A percentile compares a stretch with the other conserved stretches of the same genome.
Conservation (phyloP, 2,888 invertebrate genomes). For the Apodemia hepburni region DNA sequence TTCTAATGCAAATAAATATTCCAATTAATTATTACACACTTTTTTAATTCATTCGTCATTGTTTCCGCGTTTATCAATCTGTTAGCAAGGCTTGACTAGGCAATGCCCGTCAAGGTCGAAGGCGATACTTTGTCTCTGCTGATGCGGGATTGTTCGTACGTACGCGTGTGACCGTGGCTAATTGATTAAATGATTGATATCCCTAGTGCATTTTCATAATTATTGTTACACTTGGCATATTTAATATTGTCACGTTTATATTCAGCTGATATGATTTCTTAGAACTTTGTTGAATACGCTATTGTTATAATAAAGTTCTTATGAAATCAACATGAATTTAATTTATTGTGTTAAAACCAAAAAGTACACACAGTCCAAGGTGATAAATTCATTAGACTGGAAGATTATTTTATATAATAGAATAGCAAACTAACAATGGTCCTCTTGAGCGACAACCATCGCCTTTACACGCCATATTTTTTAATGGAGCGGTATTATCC, state of each 20-base stretch:
- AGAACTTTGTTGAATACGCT: not conserved
- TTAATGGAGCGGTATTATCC: no score
- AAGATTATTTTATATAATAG: no score
- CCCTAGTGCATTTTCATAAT: not conserved
- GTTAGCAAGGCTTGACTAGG: constrained; percentile 8
- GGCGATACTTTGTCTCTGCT: not conserved
- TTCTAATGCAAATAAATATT: not conserved
- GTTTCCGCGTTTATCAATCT: constrained; percentile 12
- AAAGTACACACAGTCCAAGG: no score
- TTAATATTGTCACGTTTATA: constrained; percentile 1
- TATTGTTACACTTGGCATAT: constrained; percentile 6
- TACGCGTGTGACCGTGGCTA: not conserved
- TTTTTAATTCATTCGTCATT: constrained; percentile 7
- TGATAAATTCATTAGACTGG: no score
- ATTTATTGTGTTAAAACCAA: no score
- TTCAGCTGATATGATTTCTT: not conserved
- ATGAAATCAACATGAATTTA: no score
- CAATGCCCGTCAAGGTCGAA: not conserved
- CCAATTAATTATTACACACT: constrained; percentile 1
- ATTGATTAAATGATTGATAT: constrained; percentile 12
- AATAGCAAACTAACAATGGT: no score
- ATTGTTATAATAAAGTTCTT: no score
- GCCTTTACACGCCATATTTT: no score
- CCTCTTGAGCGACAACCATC: no score
- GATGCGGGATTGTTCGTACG: constrained; percentile 1